These are phyloP conservation scores for Spizaetus ornatus DNA, from an alignment of 2,113 vertebrate genomes.

Conservation along the genomic window DNA sequence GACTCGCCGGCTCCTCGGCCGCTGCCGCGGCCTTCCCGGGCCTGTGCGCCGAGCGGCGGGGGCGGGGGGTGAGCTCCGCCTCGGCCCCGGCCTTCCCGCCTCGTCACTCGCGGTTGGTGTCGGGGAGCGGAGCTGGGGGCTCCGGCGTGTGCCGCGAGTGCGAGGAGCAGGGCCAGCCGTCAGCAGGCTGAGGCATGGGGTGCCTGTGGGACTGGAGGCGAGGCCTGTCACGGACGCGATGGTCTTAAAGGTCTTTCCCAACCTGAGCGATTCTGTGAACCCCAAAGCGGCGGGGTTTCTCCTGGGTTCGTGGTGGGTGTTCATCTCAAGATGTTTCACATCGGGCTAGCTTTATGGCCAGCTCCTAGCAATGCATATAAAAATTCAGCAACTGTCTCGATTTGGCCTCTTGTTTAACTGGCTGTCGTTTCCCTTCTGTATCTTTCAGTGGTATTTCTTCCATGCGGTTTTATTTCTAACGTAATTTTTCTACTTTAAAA, in stretches of 20 bases:
- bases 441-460: neutral
- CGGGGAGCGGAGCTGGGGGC: accelerated
- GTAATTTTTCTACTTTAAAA: neutral
- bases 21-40: neutral
- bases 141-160: accelerated
- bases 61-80: neutral
- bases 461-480: neutral
- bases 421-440: neutral
- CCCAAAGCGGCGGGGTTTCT: accelerated
- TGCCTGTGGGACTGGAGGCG: accelerated
- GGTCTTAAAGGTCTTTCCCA: too few relatives aligned
- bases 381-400: accelerated
- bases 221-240: accelerated
- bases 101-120: accelerated
- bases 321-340: accelerated
- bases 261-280: too few relatives aligned
- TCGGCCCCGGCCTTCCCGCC: neutral
- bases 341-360: accelerated
- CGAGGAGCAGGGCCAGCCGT: neutral
- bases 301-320: accelerated
- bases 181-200: accelerated
- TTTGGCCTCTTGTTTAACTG: neutral
- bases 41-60: neutral
- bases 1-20: neutral
- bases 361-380: accelerated